Base-by-base conservation (phyloP, 2,797 vertebrate species). In the Poecilia picta region DNA sequence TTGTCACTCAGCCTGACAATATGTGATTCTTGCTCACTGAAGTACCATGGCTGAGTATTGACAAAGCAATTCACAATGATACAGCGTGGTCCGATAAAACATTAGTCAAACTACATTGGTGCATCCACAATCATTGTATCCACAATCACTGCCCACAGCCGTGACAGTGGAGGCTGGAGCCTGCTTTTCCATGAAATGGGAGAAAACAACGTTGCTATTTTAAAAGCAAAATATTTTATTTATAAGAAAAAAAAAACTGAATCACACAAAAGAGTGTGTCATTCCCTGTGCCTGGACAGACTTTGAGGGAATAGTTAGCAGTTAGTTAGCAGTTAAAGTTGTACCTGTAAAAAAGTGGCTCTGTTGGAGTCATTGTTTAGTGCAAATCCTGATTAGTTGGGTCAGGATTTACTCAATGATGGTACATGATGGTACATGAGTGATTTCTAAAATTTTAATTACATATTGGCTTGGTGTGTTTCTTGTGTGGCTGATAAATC, bases 31-130 rank as follows among this genome's bases (percentile, higher is more conserved):
- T 94, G 94, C 95, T 96, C 92, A 93, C 93, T 77, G 89, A 87
- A 88, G 95, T 95, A 91, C 95, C 92, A 79, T 71, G 95, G 95
- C 94, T 96, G 96, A 96, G 97, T 99, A 98, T 98, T 98, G 97
- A 98, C 98, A 97, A 98, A 98, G 96, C 97, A 97, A 98, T 98
- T 95, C 91, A 89, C 94, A 89, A 95, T 96, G 97, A 98, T 97
- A 96, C 96, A 97, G 95, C 96, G 93, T 94, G 93, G 94, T 91
- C 94, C 93, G 96, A 97, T 96, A 97, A 94, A 97, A 97, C 96
- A 97, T 94, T 96, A 96, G 95, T 95, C 93, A 92, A 96, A 93
- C 92, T 94, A 93, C 94, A 94, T 90, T n/a, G 59, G 74, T 72
- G 55, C 33, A 57, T 72, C 74, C 55, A 62, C 53, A 72, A 72